Evolutionary conservation across 2,113 vertebrate genomes (phyloP).

Genomic region (Microcebus tavaratra): DNA sequence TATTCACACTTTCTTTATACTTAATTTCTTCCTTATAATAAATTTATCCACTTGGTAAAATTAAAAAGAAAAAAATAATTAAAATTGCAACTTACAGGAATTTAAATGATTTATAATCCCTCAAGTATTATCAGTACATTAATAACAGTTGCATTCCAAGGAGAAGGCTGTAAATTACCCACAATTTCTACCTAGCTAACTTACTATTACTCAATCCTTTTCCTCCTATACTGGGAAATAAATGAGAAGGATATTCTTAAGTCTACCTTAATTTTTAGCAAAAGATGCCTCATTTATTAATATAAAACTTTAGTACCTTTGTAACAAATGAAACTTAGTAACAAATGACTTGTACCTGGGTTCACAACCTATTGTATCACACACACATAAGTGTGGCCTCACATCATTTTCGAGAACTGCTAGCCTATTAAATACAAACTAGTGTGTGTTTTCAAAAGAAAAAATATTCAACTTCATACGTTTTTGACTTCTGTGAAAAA

Average conservation of each 20-base stretch:
- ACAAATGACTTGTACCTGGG: not conserved
- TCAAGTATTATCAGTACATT: constrained; percentile 40
- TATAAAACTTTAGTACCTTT: not conserved
- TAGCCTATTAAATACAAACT: constrained; percentile 29
- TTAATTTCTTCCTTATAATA: constrained; percentile 49
- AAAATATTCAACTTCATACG: constrained; percentile 47
- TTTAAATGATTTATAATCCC: constrained; percentile 58
- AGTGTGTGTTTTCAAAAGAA: constrained; percentile 27
- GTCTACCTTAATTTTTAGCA: constrained; percentile 22
- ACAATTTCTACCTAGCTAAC: constrained; percentile 1
- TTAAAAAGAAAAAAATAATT: constrained; percentile 57
- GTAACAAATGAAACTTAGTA: not conserved
- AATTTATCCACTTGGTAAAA: constrained; percentile 39
- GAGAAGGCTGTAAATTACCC: constrained; percentile 29
- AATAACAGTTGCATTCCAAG: constrained; percentile 14
- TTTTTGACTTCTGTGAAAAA: constrained; percentile 1
- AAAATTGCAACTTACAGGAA: constrained; percentile 25
- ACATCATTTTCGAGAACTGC: constrained; percentile 12
- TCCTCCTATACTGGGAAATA: not conserved
- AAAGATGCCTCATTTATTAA: not conserved
- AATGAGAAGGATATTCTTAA: not conserved
- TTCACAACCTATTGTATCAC: constrained; percentile 21
- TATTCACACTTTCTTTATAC: constrained; percentile 36
- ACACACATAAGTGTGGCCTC: not conserved
- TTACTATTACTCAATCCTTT: not conserved